Base-by-base conservation (phyloP, 2,888 invertebrate species). In the Oegoconia quadripuncta region DNA sequence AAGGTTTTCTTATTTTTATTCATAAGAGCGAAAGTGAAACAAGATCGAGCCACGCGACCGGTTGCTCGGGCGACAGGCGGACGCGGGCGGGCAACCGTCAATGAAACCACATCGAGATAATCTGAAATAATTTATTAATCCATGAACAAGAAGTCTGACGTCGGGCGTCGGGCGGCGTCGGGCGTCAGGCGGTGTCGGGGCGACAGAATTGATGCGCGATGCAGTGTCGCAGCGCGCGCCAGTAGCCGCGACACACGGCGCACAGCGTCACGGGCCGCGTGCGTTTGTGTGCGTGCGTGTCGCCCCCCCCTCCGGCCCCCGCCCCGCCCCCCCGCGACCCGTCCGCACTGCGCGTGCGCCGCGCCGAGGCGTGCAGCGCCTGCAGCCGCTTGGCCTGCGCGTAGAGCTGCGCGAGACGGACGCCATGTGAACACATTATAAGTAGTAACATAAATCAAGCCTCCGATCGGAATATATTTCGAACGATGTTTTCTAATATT, bases 331-430 rank as follows among this genome's bases (percentile, higher is more conserved):
- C 32, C 45, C 43, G n/a, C 44, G 37, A 17, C 38, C 27, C 31
- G 38, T 34, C 17, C 42, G 52, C 12, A 16, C 38, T 5, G 12
- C 36, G 37, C 3, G 36, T 38, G 20, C 41, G 36, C 40, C 50
- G 41, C 46, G 48, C 11, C 47, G 41, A 27, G 27, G 63, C 60
- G 41, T 62, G 55, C 9, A 59, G 25, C 0, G 55, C 42, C 34
- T 64, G 72, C 18, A 74, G 41, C 1, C 64, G 67, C 42, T 77
- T 77, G 18, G 75, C 72, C 63, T 79, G 78, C 12, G 69, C 59
- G 50, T 77, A 79, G 15, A 78, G 40, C 80, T 79, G 48, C 17
- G 45, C 45, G n/a, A 2, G n/a, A 15, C 15, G 2, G 3, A 6
- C 16, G 11, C 15, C 2, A 2, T 2, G 15, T 22, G 8, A 12